Conservation (phyloP, 2,797 vertebrate species). For the Myripristis murdjan region DNA sequence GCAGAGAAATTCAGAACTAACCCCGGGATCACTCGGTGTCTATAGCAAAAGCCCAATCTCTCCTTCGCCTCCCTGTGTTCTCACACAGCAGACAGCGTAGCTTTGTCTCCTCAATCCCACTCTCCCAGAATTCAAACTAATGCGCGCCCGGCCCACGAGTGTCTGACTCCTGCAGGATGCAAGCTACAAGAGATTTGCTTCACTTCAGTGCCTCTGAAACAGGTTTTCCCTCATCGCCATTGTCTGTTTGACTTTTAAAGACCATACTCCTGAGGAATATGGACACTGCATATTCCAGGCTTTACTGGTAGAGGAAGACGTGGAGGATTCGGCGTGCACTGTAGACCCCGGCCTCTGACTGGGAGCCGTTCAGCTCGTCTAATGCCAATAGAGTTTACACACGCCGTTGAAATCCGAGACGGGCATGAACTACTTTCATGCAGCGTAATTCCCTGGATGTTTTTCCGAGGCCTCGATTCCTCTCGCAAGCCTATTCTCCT, state of each 20-base stretch:
- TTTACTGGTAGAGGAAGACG: constrained; percentile 26
- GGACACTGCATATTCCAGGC: constrained; percentile 39
- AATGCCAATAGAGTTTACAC: constrained; percentile 33
- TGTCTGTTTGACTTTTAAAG: constrained; percentile 77
- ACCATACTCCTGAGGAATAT: constrained; percentile 53
- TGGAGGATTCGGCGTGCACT: constrained; percentile 36
- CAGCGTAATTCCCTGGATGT: constrained; percentile 42
- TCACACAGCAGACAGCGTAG: constrained; percentile 63
- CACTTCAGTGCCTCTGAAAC: constrained; percentile 72
- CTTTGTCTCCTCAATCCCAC: constrained; percentile 72
- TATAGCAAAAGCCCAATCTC: constrained; percentile 49
- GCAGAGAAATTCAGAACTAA: constrained; percentile 70
- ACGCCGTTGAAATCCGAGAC: constrained; percentile 9
- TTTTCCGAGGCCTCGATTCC: constrained; percentile 44
- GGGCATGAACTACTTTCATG: constrained; percentile 59
- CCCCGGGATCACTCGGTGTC: constrained; percentile 75
- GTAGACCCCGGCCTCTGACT: constrained; percentile 22
- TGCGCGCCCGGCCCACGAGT: constrained; percentile 58
- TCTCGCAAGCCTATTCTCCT: constrained; percentile 52
- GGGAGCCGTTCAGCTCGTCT: constrained; percentile 38
- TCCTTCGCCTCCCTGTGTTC: constrained; percentile 60
- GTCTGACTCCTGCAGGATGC: constrained; percentile 69
- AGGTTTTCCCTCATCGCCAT: constrained; percentile 65
- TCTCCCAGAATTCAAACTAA: constrained; percentile 74
- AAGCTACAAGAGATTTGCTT: constrained; percentile 74